Evolutionary conservation across 2,113 vertebrate species (phyloP), one percentile per base, ranked within the genome.

Genomic region (Lepisosteus osseus): DNA sequence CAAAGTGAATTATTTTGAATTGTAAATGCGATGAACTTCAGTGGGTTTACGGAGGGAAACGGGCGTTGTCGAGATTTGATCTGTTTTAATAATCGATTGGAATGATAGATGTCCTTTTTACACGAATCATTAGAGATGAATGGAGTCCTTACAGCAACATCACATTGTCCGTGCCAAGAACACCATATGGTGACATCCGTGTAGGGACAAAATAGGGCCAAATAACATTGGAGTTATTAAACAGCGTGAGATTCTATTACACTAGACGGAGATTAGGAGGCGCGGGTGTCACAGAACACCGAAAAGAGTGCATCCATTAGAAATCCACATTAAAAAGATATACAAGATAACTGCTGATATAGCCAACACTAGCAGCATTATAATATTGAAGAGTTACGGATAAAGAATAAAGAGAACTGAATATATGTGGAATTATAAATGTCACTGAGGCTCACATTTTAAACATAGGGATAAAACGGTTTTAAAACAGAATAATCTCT

Each of bases 151-250:
- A 14, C n/a, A 40, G 74, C 64, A 73, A 69, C 56, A 59, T 69
- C 62, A 72, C 78, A 76, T 75, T 79, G 78, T 79, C 62, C 72
- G 76, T 90, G 89, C 86, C 89, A 91, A 78, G 79, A 83, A 78
- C 68, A 87, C 86, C 91, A 92, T 90, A 93, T 93, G 89, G 90
- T 87, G 88, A 90, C 85, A 87, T 82, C 82, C 85, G 86, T 89
- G 84, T 83, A 83, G 86, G 87, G 88, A 90, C 86, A 79, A 81
- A 73, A 75, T 61, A 43, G 42, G 77, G 74, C 74, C 76, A 81
- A 76, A 72, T 65, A 76, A 69, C 70, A 54, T 56, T 68, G 62
- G 68, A 83, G 82, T 79, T 83, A 82, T 70, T 84, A 87, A 90
- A 86, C 86, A 89, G 86, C 84, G 86, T 82, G 86, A 85, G 77